Evolutionary conservation across 2,888 invertebrate species (phyloP).

Genomic region (Acleris laterana): DNA sequence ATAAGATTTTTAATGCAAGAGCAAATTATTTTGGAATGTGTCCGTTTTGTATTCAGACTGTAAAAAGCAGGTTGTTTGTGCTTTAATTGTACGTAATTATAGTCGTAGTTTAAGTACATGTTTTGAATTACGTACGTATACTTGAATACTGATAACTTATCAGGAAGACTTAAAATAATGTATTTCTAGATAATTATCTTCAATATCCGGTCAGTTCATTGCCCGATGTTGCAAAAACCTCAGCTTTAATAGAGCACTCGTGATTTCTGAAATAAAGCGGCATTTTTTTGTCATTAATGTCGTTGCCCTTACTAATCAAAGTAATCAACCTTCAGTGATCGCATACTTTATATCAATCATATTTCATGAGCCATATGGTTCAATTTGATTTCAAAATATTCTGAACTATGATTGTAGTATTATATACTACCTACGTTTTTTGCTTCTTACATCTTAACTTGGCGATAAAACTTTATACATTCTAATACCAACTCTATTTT

Average conservation of each 20-base stretch:
- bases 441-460: too few species aligned
- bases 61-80: too few species aligned
- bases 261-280: slow-evolving; percentile 18
- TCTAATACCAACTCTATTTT: not conserved
- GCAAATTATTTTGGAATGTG: too few species aligned
- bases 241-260: slow-evolving; percentile 13
- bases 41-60: too few species aligned
- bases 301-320: slow-evolving; percentile 27
- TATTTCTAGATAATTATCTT: not conserved
- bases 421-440: too few species aligned
- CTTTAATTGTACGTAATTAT: too few species aligned
- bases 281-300: slow-evolving; percentile 28
- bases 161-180: too few species aligned
- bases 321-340: slow-evolving; percentile 23
- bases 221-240: slow-evolving; percentile 24
- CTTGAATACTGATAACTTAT: too few species aligned
- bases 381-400: slow-evolving; percentile 1
- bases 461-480: not conserved
- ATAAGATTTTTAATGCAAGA: too few species aligned
- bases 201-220: slow-evolving; percentile 1
- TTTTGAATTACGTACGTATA: too few species aligned
- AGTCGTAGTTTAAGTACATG: too few species aligned
- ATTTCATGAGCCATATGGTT: not conserved
- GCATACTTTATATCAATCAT: slow-evolving; percentile 4
- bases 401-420: too few species aligned